Evolutionary conservation across 1,140 invertebrate species (phyloP).

Genomic region (Cotesia typhae): DNA sequence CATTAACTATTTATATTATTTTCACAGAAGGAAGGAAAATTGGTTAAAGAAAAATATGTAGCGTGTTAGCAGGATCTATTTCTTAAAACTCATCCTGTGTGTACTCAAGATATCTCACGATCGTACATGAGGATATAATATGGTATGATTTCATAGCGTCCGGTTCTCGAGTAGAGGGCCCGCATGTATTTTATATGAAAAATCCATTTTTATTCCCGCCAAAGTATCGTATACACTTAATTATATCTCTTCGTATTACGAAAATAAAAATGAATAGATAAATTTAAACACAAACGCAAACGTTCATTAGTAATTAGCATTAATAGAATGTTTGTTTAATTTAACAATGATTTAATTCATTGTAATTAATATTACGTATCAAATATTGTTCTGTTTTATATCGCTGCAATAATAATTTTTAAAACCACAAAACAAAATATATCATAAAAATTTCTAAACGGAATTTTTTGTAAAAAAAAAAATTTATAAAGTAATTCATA

Average conservation of each 20-base stretch:
- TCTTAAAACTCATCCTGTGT: conserved; percentile 14
- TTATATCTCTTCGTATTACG: background rate
- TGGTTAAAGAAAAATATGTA: conserved; percentile 24
- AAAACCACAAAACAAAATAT: too few relatives aligned
- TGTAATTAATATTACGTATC: too few relatives aligned
- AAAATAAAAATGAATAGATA: conserved; percentile 6
- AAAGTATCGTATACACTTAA: conserved; percentile 10
- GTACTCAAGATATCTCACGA: background rate
- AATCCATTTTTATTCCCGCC: conserved; percentile 28
- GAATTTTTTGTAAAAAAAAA: too few relatives aligned
- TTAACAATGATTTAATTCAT: too few relatives aligned
- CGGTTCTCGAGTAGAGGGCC: conserved; percentile 15
- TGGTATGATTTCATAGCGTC: conserved; percentile 30
- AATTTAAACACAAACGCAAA: background rate
- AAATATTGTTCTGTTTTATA: too few relatives aligned
- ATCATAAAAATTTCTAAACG: too few relatives aligned
- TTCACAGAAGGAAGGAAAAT: too few relatives aligned
- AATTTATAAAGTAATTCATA: too few relatives aligned
- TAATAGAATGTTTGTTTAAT: too few relatives aligned
- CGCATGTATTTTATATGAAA: conserved; percentile 17
- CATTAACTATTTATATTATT: too few relatives aligned
- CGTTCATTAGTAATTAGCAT: too few relatives aligned
- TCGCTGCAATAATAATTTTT: too few relatives aligned
- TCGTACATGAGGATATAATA: conserved; percentile 7
- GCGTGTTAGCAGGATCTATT: conserved; percentile 24